Evolutionary conservation across 2,888 invertebrate species (phyloP).

Genomic region (Troglohyphantes excavatus): DNA sequence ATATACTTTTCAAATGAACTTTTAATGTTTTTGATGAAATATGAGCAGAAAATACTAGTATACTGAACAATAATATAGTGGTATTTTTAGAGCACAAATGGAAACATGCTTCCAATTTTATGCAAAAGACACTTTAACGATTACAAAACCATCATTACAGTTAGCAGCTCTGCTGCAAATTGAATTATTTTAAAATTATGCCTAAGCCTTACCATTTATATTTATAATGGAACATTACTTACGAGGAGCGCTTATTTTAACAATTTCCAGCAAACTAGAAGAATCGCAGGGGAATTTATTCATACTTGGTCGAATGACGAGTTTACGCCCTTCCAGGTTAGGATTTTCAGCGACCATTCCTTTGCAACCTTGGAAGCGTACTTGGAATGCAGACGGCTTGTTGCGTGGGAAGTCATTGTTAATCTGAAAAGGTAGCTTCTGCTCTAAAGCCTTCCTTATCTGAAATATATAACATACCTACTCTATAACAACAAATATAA

Average conservation of each 20-base stretch:
- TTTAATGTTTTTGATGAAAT: too few species aligned
- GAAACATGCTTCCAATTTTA: too few species aligned
- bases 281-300: conserved; percentile 79
- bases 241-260: conserved; percentile 80
- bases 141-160: too few species aligned
- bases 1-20: too few species aligned
- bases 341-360: conserved; percentile 80
- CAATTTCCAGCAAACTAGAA: conserved; percentile 80
- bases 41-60: too few species aligned
- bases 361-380: conserved; percentile 80
- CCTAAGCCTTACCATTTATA: too few species aligned
- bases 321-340: conserved; percentile 49
- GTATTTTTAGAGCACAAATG: too few species aligned
- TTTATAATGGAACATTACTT: conserved; percentile 65
- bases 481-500: too few species aligned
- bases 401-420: not conserved
- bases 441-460: conserved; percentile 31
- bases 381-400: conserved; percentile 80
- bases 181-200: not conserved
- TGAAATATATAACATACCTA: not conserved
- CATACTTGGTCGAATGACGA: conserved; percentile 79
- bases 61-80: too few species aligned
- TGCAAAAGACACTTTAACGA: too few species aligned
- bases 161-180: too few species aligned
- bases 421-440: not conserved